Evolutionary conservation across 1,140 invertebrate genomes (phyloP).

Genomic region (Drosophila tristis): DNA sequence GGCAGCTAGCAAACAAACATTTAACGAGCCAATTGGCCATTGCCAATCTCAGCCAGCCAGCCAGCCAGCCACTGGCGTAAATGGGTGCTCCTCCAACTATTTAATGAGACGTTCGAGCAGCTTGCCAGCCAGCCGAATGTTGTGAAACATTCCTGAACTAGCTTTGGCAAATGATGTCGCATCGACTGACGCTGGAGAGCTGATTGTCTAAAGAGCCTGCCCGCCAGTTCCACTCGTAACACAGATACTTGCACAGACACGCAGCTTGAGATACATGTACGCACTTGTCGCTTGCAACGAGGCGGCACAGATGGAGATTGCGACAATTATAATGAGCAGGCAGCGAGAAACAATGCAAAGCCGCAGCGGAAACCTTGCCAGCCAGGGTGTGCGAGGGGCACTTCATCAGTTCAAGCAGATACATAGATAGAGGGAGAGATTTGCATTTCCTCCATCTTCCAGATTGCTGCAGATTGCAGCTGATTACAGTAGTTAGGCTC

Average conservation of each 20-base stretch:
- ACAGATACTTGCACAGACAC: slow-evolving; percentile 14
- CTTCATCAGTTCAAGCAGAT: slow-evolving; percentile 3
- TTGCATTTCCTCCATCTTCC: not conserved
- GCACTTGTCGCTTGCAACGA: slow-evolving; percentile 73
- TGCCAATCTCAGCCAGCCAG: slow-evolving; percentile 17
- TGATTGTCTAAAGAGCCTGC: not conserved
- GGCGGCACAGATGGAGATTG: slow-evolving; percentile 72
- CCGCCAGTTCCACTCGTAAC: not conserved
- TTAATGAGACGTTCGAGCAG: slow-evolving; percentile 39
- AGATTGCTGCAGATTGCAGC: too few species aligned
- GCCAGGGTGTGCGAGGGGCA: slow-evolving; percentile 47
- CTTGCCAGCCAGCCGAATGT: slow-evolving; percentile 4
- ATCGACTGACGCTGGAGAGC: too few species aligned
- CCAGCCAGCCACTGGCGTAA: slow-evolving; percentile 28
- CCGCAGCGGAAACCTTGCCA: slow-evolving; percentile 54
- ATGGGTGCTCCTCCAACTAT: slow-evolving; percentile 21
- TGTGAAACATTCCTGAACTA: slow-evolving; percentile 49
- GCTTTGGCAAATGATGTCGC: slow-evolving; percentile 36
- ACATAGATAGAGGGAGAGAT: slow-evolving; percentile 2
- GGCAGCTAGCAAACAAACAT: slow-evolving; percentile 46
- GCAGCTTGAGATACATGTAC: slow-evolving; percentile 36
- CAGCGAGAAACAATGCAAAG: slow-evolving; percentile 70
- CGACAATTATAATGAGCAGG: slow-evolving; percentile 75
- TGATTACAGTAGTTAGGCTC: too few species aligned
- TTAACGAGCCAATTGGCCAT: slow-evolving; percentile 48